Conservation (phyloP, 2,113 vertebrate species). For the Promerops cafer region DNA sequence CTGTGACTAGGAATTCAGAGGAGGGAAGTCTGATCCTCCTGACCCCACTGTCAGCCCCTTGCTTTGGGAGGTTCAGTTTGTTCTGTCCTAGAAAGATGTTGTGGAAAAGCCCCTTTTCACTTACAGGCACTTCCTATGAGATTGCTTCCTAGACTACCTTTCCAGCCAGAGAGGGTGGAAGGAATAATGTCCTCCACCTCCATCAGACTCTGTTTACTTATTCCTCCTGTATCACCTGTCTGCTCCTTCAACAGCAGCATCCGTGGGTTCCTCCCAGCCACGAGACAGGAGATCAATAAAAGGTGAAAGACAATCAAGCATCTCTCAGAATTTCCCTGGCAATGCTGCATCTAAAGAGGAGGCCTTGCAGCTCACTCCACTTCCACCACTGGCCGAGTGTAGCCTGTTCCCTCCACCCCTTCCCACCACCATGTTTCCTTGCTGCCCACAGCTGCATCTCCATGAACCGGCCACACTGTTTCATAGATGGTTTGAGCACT, state of each 20-base stretch:
- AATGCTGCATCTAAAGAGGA: neutral
- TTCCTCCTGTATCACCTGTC: neutral
- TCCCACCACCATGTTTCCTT: neutral
- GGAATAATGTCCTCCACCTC: neutral
- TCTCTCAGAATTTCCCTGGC: neutral
- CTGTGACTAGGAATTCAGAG: slow-evolving; percentile 8
- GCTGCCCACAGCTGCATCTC: neutral
- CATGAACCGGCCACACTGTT: neutral
- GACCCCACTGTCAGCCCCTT: neutral
- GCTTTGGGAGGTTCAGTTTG: neutral
- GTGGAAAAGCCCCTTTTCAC: neutral
- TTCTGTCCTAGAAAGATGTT: neutral
- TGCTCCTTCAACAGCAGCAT: neutral
- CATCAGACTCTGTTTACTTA: neutral
- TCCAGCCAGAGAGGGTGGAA: neutral
- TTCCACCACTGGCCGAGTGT: neutral
- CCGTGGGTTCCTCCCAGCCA: neutral
- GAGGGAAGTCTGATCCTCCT: neutral
- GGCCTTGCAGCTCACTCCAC: neutral
- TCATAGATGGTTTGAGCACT: neutral
- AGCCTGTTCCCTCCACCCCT: neutral
- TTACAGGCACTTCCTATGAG: neutral
- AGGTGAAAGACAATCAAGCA: neutral
- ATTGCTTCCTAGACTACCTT: neutral
- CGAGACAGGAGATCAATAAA: neutral